These are phyloP conservation scores for Orthonyx spaldingii DNA, from an alignment of 2,113 vertebrate genomes.

Conservation along the genomic window DNA sequence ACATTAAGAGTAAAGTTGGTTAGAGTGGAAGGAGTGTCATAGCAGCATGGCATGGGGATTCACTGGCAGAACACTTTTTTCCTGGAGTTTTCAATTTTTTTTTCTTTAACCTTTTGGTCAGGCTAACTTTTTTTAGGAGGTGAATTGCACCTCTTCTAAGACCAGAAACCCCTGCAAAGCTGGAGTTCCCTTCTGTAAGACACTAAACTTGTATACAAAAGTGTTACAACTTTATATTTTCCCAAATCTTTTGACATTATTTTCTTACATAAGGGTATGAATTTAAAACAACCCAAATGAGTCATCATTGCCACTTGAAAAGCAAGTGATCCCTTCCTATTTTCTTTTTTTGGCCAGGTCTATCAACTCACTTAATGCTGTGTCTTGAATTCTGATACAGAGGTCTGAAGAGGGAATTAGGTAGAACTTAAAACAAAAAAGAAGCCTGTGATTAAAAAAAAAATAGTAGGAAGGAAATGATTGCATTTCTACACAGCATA, in stretches of 20 bases:
- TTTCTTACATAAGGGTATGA: not conserved
- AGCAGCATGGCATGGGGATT: not conserved
- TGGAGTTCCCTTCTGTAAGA: not conserved
- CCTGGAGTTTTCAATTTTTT: not conserved
- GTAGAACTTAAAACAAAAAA: not conserved
- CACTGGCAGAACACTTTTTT: not conserved
- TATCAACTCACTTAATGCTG: not conserved
- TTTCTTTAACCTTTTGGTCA: not conserved
- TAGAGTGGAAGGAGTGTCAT: accelerated
- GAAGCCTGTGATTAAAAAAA: not conserved
- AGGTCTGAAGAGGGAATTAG: not conserved
- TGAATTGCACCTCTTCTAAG: not conserved
- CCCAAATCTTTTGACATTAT: not conserved
- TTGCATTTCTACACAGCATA: not conserved
- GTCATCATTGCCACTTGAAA: not conserved
- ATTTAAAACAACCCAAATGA: not conserved
- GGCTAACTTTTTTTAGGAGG: not conserved
- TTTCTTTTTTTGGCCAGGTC: not conserved
- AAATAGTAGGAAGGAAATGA: not conserved
- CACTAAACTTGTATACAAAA: not conserved
- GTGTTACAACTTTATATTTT: not conserved
- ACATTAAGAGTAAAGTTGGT: not conserved
- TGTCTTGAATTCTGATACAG: not conserved
- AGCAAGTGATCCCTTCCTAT: not conserved
- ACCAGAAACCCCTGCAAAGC: not conserved